Percentiles rank a stretch among this genome's conserved stretches.
These are phyloP conservation scores for Delia radicum DNA, from an alignment of 1,140 invertebrate genomes.

Conservation along the genomic window DNA sequence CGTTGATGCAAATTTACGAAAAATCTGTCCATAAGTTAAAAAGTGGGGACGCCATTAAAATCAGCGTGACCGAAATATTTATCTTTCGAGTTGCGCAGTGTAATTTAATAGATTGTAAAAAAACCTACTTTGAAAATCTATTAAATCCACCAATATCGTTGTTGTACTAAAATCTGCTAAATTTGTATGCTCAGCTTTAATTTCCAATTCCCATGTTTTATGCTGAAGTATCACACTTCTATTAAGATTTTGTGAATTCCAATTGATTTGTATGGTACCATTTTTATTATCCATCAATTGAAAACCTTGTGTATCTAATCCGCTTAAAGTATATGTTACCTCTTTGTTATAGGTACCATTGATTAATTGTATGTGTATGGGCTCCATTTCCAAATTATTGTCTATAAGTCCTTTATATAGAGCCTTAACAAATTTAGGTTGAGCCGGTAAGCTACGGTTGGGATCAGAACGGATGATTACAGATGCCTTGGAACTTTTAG, in stretches of 20 bases:
- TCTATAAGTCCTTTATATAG: neutral
- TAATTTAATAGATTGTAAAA: no score
- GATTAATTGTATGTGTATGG: neutral
- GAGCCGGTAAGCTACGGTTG: neutral
- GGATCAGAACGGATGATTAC: slow-evolving; percentile 13
- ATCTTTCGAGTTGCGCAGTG: no score
- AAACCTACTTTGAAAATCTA: neutral
- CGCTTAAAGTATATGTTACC: neutral
- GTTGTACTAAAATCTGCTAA: neutral
- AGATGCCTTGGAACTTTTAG: neutral
- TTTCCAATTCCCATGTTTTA: neutral
- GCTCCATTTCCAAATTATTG: neutral
- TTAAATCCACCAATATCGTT: neutral
- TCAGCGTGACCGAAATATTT: neutral
- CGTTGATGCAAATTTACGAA: no score
- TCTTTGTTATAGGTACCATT: neutral
- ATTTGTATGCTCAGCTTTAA: neutral
- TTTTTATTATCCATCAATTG: neutral
- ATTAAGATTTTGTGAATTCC: neutral
- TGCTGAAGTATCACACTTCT: neutral
- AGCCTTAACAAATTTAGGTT: neutral
- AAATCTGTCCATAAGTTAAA: no score
- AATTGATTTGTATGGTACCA: neutral
- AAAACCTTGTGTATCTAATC: neutral
- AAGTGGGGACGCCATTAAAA: no score